phyloP scores from a whole-genome alignment of 2,113 vertebrate genomes.

The Acrocephalus kingi region DNA sequence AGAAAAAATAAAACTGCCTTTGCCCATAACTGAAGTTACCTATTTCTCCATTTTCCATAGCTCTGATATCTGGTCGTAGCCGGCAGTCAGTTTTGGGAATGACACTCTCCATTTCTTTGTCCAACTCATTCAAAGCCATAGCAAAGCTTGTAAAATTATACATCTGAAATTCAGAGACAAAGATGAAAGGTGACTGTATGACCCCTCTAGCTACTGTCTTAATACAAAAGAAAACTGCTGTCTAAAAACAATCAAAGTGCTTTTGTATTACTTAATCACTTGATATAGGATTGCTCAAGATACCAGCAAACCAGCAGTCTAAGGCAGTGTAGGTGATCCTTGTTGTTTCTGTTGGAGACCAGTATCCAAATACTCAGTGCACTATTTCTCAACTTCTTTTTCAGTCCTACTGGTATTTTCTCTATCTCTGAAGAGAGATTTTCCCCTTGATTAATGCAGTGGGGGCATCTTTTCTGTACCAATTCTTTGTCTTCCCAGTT shows the following conservation, averaged over 20 bases:
- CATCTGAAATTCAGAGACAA: constrained; percentile 79
- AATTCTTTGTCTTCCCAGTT: background rate
- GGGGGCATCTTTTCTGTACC: background rate
- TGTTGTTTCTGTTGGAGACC: background rate
- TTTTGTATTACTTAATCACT: background rate
- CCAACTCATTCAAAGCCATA: constrained; percentile 93
- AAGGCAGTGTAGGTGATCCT: background rate
- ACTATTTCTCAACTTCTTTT: background rate
- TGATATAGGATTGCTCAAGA: background rate
- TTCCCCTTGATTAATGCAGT: background rate
- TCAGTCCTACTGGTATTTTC: background rate
- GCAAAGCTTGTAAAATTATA: constrained; percentile 96
- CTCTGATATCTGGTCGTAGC: constrained; percentile 91
- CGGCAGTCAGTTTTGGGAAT: constrained; percentile 92
- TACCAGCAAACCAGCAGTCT: background rate
- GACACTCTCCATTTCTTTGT: constrained; percentile 88
- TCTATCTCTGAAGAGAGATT: background rate
- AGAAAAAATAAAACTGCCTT: background rate
- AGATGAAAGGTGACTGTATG: background rate
- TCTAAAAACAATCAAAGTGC: background rate
- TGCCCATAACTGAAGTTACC: constrained; percentile 70
- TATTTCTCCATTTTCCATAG: constrained; percentile 97
- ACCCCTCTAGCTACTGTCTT: background rate
- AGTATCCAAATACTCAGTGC: background rate
- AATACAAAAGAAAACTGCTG: background rate